phyloP scores from a whole-genome alignment of 2,113 vertebrate species.

The Illadopsis cleaveri region DNA sequence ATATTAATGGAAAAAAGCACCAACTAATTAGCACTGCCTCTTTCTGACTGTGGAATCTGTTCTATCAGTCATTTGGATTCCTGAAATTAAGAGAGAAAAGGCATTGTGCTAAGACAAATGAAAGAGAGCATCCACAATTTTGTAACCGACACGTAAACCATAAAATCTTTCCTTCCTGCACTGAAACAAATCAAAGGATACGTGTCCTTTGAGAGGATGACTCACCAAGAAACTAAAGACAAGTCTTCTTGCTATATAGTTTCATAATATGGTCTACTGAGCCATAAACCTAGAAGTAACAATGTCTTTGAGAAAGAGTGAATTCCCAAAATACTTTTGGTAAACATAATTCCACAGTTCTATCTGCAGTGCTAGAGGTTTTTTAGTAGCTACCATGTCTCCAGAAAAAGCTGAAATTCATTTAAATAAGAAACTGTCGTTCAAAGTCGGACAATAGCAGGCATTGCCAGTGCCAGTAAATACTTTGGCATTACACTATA shows the following conservation, averaged over 20 bases:
- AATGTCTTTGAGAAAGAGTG: not conserved
- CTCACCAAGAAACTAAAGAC: conserved; percentile 16
- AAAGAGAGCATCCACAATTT: not conserved
- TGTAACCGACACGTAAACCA: not conserved
- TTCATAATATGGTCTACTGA: not conserved
- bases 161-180: not conserved
- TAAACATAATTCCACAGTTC: not conserved
- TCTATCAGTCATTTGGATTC: not conserved
- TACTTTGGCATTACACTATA: not conserved
- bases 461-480: not conserved
- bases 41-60: not conserved
- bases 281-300: not conserved
- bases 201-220: conserved; percentile 27
- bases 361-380: not conserved
- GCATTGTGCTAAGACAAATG: not conserved
- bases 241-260: not conserved
- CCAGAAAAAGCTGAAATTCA: not conserved
- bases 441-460: not conserved
- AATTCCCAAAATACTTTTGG: not conserved
- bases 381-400: not conserved
- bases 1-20: not conserved
- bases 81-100: not conserved
- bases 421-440: not conserved
- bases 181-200: not conserved
- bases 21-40: not conserved